Conservation (phyloP, 2,797 vertebrate genomes). For the Garrulus glandarius region DNA sequence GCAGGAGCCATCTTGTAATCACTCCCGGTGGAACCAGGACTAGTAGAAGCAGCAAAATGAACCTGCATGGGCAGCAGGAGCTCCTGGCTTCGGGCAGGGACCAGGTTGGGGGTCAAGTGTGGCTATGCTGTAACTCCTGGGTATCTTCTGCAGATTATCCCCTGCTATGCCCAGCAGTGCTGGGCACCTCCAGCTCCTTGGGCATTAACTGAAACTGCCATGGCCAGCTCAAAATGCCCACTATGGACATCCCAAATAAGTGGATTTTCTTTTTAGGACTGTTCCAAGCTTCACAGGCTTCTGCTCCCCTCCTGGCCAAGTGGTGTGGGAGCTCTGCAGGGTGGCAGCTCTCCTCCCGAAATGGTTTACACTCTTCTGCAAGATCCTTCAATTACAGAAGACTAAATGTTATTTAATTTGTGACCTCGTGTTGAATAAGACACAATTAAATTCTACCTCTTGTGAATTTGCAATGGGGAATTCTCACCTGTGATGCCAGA, state of each 20-base stretch:
- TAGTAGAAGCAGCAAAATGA: background rate
- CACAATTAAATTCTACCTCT: background rate
- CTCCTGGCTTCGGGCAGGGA: background rate
- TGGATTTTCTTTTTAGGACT: background rate
- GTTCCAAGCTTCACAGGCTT: background rate
- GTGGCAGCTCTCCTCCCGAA: background rate
- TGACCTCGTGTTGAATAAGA: background rate
- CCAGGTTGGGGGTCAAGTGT: fast-evolving
- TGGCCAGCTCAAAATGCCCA: background rate
- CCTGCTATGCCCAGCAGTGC: fast-evolving
- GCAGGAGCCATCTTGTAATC: background rate
- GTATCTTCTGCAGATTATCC: background rate
- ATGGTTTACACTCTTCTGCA: background rate
- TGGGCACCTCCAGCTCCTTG: background rate
- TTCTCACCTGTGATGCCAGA: background rate
- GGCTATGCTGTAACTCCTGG: background rate
- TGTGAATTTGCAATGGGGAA: background rate
- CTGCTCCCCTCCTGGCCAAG: background rate
- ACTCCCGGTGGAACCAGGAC: background rate
- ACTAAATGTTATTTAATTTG: constrained; percentile 19
- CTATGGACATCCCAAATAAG: fast-evolving
- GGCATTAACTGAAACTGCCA: background rate
- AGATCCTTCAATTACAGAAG: background rate
- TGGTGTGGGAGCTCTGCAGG: background rate
- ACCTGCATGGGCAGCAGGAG: background rate